A percentile compares a stretch with the other conserved stretches of the same genome.
phyloP scores from a whole-genome alignment of 53 echinoderm and acorn worm species.

The Holothuria scabra region DNA sequence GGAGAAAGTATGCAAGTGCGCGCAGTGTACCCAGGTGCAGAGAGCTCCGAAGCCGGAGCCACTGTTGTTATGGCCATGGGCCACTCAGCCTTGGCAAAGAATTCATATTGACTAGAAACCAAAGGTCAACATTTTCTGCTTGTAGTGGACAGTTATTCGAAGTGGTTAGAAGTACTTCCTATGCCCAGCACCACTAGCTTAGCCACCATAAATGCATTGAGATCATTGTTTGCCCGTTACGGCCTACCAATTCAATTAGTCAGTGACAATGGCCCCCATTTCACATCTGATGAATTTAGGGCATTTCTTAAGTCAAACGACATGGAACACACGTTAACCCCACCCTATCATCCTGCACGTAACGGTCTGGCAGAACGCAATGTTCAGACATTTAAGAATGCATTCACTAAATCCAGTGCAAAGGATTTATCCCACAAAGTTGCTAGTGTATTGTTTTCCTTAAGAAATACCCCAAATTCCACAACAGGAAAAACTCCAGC shows the following conservation, averaged over 20 bases:
- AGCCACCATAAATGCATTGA: neutral
- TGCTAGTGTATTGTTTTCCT: neutral
- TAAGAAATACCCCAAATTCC: neutral
- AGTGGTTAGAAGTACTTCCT: neutral
- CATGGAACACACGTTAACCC: neutral
- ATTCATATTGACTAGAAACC: neutral
- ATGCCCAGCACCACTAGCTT: neutral
- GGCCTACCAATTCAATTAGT: neutral
- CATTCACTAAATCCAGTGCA: neutral
- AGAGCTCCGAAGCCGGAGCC: neutral
- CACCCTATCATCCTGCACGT: neutral
- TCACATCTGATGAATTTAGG: neutral
- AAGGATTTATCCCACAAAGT: neutral
- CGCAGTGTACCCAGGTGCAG: neutral
- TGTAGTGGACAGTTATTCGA: slow-evolving; percentile 1
- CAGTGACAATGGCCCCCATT: slow-evolving; percentile 1
- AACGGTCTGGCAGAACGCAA: neutral
- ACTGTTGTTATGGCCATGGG: slow-evolving; percentile 3
- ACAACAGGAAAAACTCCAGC: neutral
- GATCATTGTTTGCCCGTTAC: neutral
- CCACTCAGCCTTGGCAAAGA: slow-evolving; percentile 2
- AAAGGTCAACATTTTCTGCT: too few relatives aligned
- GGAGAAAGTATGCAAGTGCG: neutral
- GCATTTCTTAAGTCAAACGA: slow-evolving; percentile 5
- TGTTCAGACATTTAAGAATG: neutral